phyloP scores from a whole-genome alignment of 2,113 vertebrate species.

The Nansenia antarctica region DNA sequence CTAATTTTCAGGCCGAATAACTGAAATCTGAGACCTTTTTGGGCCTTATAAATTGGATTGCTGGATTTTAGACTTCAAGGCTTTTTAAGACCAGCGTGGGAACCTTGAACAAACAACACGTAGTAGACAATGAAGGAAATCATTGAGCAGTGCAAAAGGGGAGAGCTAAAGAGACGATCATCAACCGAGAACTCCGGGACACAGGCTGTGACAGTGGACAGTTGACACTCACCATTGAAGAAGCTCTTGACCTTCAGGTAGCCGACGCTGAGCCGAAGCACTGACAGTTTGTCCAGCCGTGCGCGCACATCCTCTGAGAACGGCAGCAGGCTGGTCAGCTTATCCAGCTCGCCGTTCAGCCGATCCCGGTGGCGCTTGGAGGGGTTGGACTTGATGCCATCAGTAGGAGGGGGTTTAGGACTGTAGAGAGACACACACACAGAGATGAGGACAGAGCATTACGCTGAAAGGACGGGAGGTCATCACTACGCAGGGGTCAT shows the following conservation, averaged over 20 bases:
- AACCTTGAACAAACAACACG: too few species aligned
- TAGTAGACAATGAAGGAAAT: too few species aligned
- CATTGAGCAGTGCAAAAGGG: not conserved
- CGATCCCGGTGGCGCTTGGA: slow-evolving; percentile 82
- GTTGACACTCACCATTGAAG: slow-evolving; percentile 76
- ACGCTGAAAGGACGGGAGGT: too few species aligned
- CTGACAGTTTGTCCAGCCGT: slow-evolving; percentile 82
- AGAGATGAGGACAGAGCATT: too few species aligned
- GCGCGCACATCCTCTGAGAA: slow-evolving; percentile 77
- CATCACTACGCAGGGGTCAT: too few species aligned
- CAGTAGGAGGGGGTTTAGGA: slow-evolving; percentile 63
- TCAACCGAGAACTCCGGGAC: too few species aligned
- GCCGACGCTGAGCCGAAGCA: slow-evolving; percentile 81
- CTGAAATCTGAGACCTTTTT: too few species aligned
- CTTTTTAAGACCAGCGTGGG: too few species aligned
- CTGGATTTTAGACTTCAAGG: too few species aligned
- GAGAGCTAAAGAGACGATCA: not conserved
- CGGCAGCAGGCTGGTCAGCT: slow-evolving; percentile 80
- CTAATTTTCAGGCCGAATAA: too few species aligned
- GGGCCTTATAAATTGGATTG: too few species aligned
- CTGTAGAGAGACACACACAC: slow-evolving; percentile 46
- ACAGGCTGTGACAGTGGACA: not conserved
- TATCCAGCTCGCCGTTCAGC: slow-evolving; percentile 82
- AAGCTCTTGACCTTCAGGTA: slow-evolving; percentile 85
- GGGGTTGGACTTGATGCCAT: slow-evolving; percentile 80